phyloP scores from a whole-genome alignment of 1,140 invertebrate genomes.

The Mizuhopecten yessoensis region DNA sequence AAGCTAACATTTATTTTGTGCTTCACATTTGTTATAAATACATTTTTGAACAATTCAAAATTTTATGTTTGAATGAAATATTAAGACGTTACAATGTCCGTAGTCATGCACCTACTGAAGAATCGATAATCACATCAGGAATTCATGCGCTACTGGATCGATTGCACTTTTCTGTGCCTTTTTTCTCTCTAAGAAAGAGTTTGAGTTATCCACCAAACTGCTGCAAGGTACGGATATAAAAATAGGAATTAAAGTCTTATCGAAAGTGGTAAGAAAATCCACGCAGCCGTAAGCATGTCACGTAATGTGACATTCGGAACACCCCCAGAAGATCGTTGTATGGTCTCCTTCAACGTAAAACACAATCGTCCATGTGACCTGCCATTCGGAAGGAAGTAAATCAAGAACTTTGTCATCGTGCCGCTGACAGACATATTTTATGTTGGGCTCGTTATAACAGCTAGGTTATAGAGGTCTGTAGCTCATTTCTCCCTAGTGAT shows the following conservation, averaged over 20 bases:
- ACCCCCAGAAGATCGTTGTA: neutral
- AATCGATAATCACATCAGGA: neutral
- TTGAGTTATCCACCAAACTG: neutral
- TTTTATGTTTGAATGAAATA: neutral
- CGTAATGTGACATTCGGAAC: slow-evolving; percentile 1
- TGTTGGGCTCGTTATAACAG: neutral
- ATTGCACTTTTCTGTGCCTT: neutral
- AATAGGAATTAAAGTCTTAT: slow-evolving; percentile 7
- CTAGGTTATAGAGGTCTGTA: neutral
- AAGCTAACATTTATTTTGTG: neutral
- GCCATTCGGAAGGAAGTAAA: slow-evolving; percentile 30
- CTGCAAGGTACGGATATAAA: slow-evolving; percentile 33
- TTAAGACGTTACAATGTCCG: neutral
- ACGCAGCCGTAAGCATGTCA: neutral
- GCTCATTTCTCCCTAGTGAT: slow-evolving; percentile 4
- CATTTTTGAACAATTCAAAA: neutral
- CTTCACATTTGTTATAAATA: neutral
- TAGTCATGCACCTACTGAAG: neutral
- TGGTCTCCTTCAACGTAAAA: slow-evolving; percentile 7
- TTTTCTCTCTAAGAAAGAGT: neutral
- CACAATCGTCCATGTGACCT: neutral
- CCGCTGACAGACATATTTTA: neutral
- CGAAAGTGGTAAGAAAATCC: neutral
- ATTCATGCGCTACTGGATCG: neutral
- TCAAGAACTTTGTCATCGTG: neutral